Evolutionary conservation across 2,113 vertebrate genomes (phyloP), one percentile per base, ranked within the genome.

Genomic region (Microtus richardsoni): DNA sequence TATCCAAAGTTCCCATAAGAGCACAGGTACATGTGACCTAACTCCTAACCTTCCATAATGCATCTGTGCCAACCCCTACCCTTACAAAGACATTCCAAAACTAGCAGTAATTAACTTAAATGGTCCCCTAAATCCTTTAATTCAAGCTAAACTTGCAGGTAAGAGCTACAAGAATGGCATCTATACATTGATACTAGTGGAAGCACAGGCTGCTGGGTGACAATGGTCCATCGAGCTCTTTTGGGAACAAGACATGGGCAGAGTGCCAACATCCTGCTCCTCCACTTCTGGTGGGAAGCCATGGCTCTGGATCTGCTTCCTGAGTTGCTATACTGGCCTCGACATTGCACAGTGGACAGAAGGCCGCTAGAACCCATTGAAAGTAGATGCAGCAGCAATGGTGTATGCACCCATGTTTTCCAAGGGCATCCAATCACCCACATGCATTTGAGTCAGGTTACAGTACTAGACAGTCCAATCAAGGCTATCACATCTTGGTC

Each of bases 351-450:
- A 99, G 93, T 99, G 91, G 84, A 62, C 99, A 70, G 99, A 98
- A 0, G 99, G 99, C 88, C 99, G 99, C 98, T 99, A 99, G 98
- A 99, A 99, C 33, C 99, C 99, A 2, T 99, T 99, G 98, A 99
- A 39, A 58, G 99, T 99, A 36, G 99, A 99, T 66, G 99, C 98
- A 2, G 99, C 99, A 1, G 99, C 99, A 22, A 99, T 99, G 0
- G 99, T 99, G 96, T 99, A 99, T 71, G 99, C 99, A 0, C 99
- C 99, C 99, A 99, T 99, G 98, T 99, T 99, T 68, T 99, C 99
- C 98, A 99, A 99, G 3, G 99, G 98, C 98, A 99, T 98, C 99
- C 99, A 99, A 80, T 99, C 99, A 0, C 99, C 99, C 71, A 99
- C 98, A 4, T 99, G 99, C 97, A 99, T 93, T 93, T 99, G 99